Evolutionary conservation across 1,140 invertebrate genomes (phyloP).

Genomic region (Anastatus disparis): DNA sequence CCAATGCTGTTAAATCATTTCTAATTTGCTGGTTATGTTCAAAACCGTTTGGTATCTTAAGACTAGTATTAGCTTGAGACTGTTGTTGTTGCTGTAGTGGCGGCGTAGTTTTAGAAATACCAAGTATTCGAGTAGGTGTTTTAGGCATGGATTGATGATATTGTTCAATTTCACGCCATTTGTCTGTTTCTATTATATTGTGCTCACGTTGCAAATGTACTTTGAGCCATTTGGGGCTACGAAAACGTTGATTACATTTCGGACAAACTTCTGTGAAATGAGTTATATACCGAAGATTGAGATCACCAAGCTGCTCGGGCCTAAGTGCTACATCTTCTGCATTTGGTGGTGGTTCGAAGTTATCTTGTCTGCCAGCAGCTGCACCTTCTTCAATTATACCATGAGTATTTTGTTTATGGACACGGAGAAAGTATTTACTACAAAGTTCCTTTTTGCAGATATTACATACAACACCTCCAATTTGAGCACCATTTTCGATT

Average conservation of each 20-base stretch:
- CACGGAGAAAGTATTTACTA: constrained; percentile 96
- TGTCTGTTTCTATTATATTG: constrained; percentile 77
- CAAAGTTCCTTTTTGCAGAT: constrained; percentile 97
- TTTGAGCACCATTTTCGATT: constrained; percentile 89
- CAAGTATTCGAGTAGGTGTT: constrained; percentile 33
- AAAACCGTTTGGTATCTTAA: constrained; percentile 73
- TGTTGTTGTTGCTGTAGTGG: constrained; percentile 30
- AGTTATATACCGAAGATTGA: constrained; percentile 74
- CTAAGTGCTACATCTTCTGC: constrained; percentile 68
- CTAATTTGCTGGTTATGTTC: constrained; percentile 53
- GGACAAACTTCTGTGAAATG: constrained; percentile 85
- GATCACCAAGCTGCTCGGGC: constrained; percentile 68
- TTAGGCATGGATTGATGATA: constrained; percentile 52
- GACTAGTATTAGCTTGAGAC: constrained; percentile 65
- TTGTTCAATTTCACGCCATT: constrained; percentile 75
- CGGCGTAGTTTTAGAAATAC: constrained; percentile 44
- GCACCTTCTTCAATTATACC: constrained; percentile 84
- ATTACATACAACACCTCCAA: constrained; percentile 93
- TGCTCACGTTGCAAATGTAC: constrained; percentile 90
- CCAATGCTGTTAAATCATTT: constrained; percentile 57
- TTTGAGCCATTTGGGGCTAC: constrained; percentile 90
- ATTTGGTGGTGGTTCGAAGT: constrained; percentile 46
- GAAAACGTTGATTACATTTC: constrained; percentile 87
- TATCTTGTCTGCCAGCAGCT: constrained; percentile 51
- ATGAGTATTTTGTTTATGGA: constrained; percentile 98